Evolutionary conservation across 2,113 vertebrate genomes (phyloP).

Genomic region (Candoia aspera): DNA sequence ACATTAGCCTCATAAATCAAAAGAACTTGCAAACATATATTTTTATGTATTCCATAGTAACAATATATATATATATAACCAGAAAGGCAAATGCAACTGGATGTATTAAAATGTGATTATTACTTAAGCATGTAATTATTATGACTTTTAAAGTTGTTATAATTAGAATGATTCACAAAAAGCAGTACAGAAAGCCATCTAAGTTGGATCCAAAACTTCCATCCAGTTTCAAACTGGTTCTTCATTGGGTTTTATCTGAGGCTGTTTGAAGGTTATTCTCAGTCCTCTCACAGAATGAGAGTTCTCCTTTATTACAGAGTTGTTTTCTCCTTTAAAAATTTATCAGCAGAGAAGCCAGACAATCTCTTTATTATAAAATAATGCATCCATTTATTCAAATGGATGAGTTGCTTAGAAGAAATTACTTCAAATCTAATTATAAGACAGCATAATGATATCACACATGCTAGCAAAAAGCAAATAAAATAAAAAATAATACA

Average conservation of each 20-base stretch:
- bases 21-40: slow-evolving; percentile 69
- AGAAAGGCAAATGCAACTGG: slow-evolving; percentile 56
- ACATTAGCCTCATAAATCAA: slow-evolving; percentile 70
- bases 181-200: slow-evolving; percentile 64
- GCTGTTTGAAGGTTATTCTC: slow-evolving; percentile 75
- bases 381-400: slow-evolving; percentile 16
- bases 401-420: slow-evolving; percentile 55
- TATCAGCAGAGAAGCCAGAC: slow-evolving; percentile 58
- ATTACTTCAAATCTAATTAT: slow-evolving; percentile 49
- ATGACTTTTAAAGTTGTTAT: slow-evolving; percentile 39
- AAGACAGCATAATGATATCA: slow-evolving; percentile 11
- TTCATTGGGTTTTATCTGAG: slow-evolving; percentile 78
- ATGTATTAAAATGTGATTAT: slow-evolving; percentile 59
- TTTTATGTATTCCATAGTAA: slow-evolving; percentile 77
- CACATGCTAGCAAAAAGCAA: slow-evolving; percentile 38
- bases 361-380: slow-evolving; percentile 29
- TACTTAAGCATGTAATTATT: not conserved
- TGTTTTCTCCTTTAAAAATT: slow-evolving; percentile 70
- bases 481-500: slow-evolving; percentile 27
- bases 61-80: slow-evolving; percentile 66
- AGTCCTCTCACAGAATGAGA: slow-evolving; percentile 70
- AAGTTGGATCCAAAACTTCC: slow-evolving; percentile 77
- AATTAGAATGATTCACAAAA: slow-evolving; percentile 71
- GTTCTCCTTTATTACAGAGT: slow-evolving; percentile 71
- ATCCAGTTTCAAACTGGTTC: slow-evolving; percentile 74